Conservation (phyloP, 2,888 invertebrate species). For the Aleiodes alternator region DNA sequence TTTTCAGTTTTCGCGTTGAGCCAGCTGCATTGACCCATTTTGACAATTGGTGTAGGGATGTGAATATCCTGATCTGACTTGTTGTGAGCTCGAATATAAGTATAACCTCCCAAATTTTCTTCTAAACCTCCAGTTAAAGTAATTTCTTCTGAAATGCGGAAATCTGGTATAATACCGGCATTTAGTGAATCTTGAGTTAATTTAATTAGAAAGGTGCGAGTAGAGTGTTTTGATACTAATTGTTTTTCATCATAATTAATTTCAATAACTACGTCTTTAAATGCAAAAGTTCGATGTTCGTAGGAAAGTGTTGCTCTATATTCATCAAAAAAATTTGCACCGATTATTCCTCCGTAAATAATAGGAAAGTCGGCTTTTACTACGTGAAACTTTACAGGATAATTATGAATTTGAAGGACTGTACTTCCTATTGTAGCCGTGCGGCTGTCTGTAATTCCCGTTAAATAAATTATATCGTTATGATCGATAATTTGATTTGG, state of each 20-base stretch:
- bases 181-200: neutral
- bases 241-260: too few species aligned
- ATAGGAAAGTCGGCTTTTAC: conserved; percentile 1
- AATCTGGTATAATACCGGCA: neutral
- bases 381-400: neutral
- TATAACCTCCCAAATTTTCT: neutral
- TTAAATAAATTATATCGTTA: too few species aligned
- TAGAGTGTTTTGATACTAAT: too few species aligned
- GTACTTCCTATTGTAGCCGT: too few species aligned
- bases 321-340: conserved; percentile 17
- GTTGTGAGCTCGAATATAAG: neutral
- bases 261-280: too few species aligned
- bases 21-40: conserved; percentile 9
- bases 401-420: too few species aligned
- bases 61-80: neutral
- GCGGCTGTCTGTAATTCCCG: too few species aligned
- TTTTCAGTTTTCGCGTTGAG: neutral
- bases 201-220: neutral
- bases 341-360: neutral
- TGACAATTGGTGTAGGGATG: neutral
- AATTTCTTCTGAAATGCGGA: neutral
- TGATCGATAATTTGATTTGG: too few species aligned
- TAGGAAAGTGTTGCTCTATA: neutral
- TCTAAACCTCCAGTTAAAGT: neutral
- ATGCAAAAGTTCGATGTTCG: neutral